Evolutionary conservation across 2,888 invertebrate genomes (phyloP).

Genomic region (Hyalella azteca): DNA sequence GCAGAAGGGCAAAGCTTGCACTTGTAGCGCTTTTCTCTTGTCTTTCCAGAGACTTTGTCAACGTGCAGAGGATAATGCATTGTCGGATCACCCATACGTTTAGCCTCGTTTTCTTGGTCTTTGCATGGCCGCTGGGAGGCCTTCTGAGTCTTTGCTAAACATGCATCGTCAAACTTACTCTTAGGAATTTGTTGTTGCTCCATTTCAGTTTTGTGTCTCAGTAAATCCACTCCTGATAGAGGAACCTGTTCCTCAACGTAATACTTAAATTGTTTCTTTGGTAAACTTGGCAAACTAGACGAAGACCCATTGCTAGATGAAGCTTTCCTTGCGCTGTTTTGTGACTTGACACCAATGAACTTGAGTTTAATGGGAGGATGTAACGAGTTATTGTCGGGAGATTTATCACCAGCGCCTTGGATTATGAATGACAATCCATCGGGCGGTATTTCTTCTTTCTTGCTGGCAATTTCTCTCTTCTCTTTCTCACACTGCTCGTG

Average conservation of each 20-base stretch:
- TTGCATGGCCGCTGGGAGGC: conserved; percentile 36
- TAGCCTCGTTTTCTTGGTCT: conserved; percentile 53
- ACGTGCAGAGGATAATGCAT: conserved; percentile 77
- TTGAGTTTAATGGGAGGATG: conserved; percentile 56
- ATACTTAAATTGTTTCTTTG: conserved; percentile 53
- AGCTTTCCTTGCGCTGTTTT: conserved; percentile 10
- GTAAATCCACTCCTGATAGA: conserved; percentile 58
- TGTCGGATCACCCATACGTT: conserved; percentile 77
- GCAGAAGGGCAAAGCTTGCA: conserved; percentile 87
- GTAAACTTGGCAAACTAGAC: not conserved
- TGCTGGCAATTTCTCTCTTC: not conserved
- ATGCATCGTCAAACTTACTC: not conserved
- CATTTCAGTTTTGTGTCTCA: conserved; percentile 55
- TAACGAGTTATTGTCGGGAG: not conserved
- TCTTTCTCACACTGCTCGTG: conserved; percentile 66
- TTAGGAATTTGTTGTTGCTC: conserved; percentile 46
- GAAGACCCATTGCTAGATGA: not conserved
- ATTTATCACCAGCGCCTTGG: too few species aligned
- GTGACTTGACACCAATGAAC: conserved; percentile 44
- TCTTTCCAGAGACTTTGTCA: conserved; percentile 65
- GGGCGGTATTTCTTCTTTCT: not conserved
- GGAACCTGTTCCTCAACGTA: conserved; percentile 57
- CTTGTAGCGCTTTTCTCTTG: conserved; percentile 78
- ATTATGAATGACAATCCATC: too few species aligned
- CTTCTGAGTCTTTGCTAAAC: not conserved